Evolutionary conservation across 2,888 invertebrate genomes (phyloP), one percentile per base, ranked within the genome.

Genomic region (Piscicola geometra): DNA sequence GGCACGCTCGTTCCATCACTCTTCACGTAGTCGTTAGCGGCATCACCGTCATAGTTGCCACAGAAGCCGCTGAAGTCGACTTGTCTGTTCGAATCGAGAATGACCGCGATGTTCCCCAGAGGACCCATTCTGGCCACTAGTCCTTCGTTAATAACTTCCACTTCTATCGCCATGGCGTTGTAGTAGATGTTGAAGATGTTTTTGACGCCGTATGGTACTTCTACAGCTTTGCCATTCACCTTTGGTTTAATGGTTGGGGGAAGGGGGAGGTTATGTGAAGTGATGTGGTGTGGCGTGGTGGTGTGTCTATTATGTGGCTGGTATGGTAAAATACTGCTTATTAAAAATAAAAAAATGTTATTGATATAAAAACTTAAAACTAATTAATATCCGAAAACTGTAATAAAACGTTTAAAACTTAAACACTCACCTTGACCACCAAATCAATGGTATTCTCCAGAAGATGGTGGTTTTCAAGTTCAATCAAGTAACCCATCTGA

Each of bases 41-140:
- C 28, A 35, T 70, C 25, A 18, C 47, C 70, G 28, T 70, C 70
- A 28, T 41, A 70, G 47, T 70, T 70, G 21, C 70, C 70, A 47
- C 70, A 70, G 50, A 70, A 47, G 18, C 70, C 70, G 3, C 3
- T 15, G 21, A 35, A 18, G 25, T 28, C 18, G 3, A 70, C n/a
- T 33, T 70, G 41, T 15, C 21, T 15, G 18, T 35, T 41, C 9
- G 70, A 47, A 3, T n/a, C 9, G n/a, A 70, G 36, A 28, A 21
- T 70, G 36, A 36, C 47, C 3, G 15, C 5, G 35, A 70, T 5
- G 36, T 25, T 12, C 5, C 70, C 70, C 3, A 33, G 41, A 5
- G 28, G 2, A 5, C 70, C 47, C 36, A 70, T 35, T 21, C 47
- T 5, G 5, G 41, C 70, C 2, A 33, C 9, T 25, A 70, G 21